phyloP scores from a whole-genome alignment of 2,113 vertebrate genomes.

The Beaufortia kweichowensis region DNA sequence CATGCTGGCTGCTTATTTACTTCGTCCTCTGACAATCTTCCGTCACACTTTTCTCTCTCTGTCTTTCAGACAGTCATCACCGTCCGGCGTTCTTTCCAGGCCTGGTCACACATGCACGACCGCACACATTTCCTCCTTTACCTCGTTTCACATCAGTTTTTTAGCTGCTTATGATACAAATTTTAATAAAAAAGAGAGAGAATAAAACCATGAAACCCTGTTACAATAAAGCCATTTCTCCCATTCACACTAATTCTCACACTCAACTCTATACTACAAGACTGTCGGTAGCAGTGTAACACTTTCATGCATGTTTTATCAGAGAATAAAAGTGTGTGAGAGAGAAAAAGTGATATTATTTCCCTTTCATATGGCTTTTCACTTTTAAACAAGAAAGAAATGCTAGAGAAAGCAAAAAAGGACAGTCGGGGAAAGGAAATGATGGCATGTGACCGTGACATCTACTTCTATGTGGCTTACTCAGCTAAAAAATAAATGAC shows the following conservation, averaged over 20 bases:
- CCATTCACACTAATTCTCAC: conserved; percentile 13
- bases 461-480: conserved; percentile 11
- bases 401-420: conserved; percentile 28
- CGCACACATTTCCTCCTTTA: conserved; percentile 58
- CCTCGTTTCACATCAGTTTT: conserved; percentile 63
- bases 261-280: not conserved
- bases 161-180: conserved; percentile 56
- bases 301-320: conserved; percentile 24
- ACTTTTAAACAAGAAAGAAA: conserved; percentile 9
- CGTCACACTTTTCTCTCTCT: conserved; percentile 40
- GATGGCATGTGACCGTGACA: conserved; percentile 13
- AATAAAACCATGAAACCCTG: conserved; percentile 21
- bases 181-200: conserved; percentile 60
- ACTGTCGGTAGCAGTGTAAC: conserved; percentile 15
- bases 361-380: not conserved
- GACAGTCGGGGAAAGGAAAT: not conserved
- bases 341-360: not conserved
- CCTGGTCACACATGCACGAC: conserved; percentile 4
- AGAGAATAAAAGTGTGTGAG: not conserved
- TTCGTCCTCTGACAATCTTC: conserved; percentile 43
- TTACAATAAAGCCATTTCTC: not conserved
- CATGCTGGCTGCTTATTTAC: conserved; percentile 21
- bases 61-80: conserved; percentile 28
- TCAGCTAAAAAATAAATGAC: conserved; percentile 30
- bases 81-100: conserved; percentile 1